A percentile compares a stretch with the other conserved stretches of the same genome.
Evolutionary conservation across 2,113 vertebrate species (phyloP).

Genomic region (Jacana jacana): DNA sequence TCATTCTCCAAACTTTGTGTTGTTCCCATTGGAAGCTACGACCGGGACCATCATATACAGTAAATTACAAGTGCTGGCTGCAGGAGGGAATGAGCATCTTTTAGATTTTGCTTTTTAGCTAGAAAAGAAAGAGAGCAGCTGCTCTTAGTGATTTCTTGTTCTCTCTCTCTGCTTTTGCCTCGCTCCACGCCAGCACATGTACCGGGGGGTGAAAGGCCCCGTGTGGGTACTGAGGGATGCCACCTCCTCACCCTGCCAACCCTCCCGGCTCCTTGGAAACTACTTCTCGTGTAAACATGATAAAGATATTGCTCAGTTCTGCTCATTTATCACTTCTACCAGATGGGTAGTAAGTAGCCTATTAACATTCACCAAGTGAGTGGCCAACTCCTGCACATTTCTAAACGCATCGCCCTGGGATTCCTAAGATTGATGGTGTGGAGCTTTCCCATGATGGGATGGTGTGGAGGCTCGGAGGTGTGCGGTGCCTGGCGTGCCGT

Average conservation of each 20-base stretch:
- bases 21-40: not conserved
- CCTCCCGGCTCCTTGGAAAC: slow-evolving; percentile 48
- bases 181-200: not conserved
- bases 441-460: slow-evolving; percentile 45
- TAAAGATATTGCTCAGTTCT: slow-evolving; percentile 31
- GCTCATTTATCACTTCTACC: slow-evolving; percentile 65
- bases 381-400: slow-evolving; percentile 47
- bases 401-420: slow-evolving; percentile 30
- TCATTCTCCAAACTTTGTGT: not conserved
- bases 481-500: fast-evolving
- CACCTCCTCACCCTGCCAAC: slow-evolving; percentile 54
- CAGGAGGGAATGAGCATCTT: not conserved
- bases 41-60: not conserved
- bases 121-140: slow-evolving; percentile 47
- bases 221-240: slow-evolving; percentile 37
- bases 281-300: slow-evolving; percentile 48
- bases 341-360: slow-evolving; percentile 66
- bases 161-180: not conserved
- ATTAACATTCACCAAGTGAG: slow-evolving; percentile 64
- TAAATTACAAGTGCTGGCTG: slow-evolving; percentile 47
- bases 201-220: slow-evolving; percentile 1
- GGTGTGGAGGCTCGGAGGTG: no score
- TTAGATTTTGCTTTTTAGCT: slow-evolving; percentile 7
- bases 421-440: slow-evolving; percentile 13
- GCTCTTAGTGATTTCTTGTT: slow-evolving; percentile 13